Conservation (phyloP, 2,888 invertebrate genomes). For the Dolichomitus sp. region DNA sequence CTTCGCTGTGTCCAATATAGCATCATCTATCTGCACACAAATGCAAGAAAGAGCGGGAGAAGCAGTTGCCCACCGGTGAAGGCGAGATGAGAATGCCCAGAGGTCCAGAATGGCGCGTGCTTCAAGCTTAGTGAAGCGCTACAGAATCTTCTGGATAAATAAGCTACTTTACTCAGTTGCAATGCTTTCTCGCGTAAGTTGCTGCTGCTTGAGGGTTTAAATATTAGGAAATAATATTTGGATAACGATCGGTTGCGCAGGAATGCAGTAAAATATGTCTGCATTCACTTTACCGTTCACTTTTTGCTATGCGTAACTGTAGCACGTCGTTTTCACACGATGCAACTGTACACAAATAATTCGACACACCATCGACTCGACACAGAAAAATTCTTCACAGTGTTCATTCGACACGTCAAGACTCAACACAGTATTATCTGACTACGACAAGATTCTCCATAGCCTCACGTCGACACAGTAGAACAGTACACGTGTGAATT, state of each 20-base stretch:
- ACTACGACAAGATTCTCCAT: no score
- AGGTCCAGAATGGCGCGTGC: background rate
- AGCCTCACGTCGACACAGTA: no score
- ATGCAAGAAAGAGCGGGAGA: slow-evolving; percentile 7
- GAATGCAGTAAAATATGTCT: slow-evolving; percentile 63
- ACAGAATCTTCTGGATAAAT: slow-evolving; percentile 42
- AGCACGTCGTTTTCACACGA: background rate
- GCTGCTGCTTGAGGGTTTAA: slow-evolving; percentile 67
- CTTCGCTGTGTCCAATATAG: background rate
- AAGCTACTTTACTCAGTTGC: slow-evolving; percentile 53
- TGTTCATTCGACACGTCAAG: background rate
- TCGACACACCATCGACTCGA: no score
- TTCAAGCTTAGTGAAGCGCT: background rate
- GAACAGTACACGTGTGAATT: no score
- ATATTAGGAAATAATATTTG: slow-evolving; percentile 80
- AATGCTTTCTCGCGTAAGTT: slow-evolving; percentile 58
- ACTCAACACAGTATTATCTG: no score
- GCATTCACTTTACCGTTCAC: slow-evolving; percentile 42
- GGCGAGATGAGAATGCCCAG: slow-evolving; percentile 40
- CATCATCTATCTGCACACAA: background rate
- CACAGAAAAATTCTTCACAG: no score
- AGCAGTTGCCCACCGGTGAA: background rate
- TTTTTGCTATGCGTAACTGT: background rate
- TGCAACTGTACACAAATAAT: no score
- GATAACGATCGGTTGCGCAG: slow-evolving; percentile 67